phyloP scores from a whole-genome alignment of 2,797 vertebrate species.

The Amblyraja radiata region DNA sequence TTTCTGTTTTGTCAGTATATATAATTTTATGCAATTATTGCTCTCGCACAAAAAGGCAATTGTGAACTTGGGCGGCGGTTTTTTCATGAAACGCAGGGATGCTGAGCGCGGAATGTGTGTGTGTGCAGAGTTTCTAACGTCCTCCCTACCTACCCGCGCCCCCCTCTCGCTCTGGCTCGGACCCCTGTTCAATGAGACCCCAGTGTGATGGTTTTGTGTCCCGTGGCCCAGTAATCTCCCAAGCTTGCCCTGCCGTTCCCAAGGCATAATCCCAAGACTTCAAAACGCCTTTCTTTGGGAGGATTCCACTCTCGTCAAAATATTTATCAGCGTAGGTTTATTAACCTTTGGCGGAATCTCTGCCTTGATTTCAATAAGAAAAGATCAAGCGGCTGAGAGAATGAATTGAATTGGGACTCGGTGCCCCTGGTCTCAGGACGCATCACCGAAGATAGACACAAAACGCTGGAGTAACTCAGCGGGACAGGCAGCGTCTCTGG shows the following conservation, averaged over 20 bases:
- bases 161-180: too few relatives aligned
- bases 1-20: neutral
- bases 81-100: neutral
- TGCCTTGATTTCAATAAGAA: neutral
- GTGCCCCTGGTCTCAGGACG: too few relatives aligned
- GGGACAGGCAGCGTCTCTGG: too few relatives aligned
- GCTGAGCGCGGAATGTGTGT: neutral
- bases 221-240: neutral
- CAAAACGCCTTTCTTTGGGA: neutral
- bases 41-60: neutral
- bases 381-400: neutral
- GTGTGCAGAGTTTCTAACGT: too few relatives aligned
- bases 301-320: neutral
- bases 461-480: too few relatives aligned
- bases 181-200: neutral
- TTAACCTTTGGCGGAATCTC: neutral
- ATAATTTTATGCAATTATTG: neutral
- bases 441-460: too few relatives aligned
- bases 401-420: neutral
- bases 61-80: neutral
- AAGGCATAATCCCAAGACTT: neutral
- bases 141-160: neutral
- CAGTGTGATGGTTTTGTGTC: neutral
- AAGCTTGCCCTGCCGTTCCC: neutral
- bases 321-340: neutral